These are phyloP conservation scores for Merluccius polli DNA, from an alignment of 2,797 vertebrate genomes.

Conservation along the genomic window DNA sequence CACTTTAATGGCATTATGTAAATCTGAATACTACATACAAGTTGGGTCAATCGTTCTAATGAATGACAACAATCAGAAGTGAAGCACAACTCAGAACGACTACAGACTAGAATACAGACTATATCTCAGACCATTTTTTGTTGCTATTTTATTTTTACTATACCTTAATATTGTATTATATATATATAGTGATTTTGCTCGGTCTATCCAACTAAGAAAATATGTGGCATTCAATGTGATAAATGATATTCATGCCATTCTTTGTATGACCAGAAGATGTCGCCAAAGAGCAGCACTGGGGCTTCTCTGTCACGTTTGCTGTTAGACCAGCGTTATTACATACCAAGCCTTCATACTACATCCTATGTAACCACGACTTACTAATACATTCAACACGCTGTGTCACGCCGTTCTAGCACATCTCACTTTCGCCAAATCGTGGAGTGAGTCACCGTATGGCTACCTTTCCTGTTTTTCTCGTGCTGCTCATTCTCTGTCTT, in stretches of 20 bases:
- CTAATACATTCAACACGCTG: neutral
- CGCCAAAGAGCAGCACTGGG: conserved; percentile 32
- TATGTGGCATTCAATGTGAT: neutral
- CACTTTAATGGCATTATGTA: no score
- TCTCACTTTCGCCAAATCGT: neutral
- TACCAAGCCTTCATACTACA: neutral
- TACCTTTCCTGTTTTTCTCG: neutral
- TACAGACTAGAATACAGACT: neutral
- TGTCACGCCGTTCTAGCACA: neutral
- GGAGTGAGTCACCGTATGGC: neutral
- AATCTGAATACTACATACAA: no score
- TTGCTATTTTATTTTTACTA: neutral
- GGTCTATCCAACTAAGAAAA: neutral
- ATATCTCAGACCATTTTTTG: neutral
- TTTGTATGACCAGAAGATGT: conserved; percentile 50
- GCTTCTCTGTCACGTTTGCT: neutral
- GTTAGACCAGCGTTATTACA: neutral
- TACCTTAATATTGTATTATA: neutral
- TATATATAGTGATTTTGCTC: neutral
- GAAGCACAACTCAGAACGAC: no score
- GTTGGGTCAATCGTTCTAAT: no score
- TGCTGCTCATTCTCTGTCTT: no score
- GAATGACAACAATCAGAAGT: no score
- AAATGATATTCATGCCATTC: conserved; percentile 8
- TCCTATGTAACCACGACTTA: neutral